Evolutionary conservation across 53 echinoderm and acorn worm genomes (phyloP), one percentile per base, ranked within the genome.

Genomic region (Patiria pectinifera): DNA sequence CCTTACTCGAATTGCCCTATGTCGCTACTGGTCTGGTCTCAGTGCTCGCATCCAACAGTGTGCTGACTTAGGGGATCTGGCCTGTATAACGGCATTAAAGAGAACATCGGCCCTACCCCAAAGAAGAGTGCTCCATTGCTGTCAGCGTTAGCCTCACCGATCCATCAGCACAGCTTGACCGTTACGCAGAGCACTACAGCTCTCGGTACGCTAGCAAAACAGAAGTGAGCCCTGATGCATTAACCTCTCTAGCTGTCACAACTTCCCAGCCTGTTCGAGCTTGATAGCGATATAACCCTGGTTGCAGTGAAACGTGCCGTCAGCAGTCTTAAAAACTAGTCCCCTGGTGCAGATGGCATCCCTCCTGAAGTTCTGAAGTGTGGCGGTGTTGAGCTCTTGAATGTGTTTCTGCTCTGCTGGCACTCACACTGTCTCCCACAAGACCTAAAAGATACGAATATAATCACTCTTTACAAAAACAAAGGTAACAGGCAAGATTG

Each of bases 121-220:
- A 91, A 91, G 62, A 91, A 91, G 66, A 66, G n/a, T 18, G 66
- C 82, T 22, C 91, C 91, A 18, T 69, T 91, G 60, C 82, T 91
- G 43, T 91, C 82, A 48, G 69, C 24, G 91, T 59, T 16, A 45
- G 26, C 7, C 91, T 91, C 11, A 78, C 59, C 12, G 89, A 89
- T 9, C 43, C 62, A 8, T 59, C 89, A 89, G 89, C 77, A 23
- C 82, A 82, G 53, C 91, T 81, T 82, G 48, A 91, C 48, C 70
- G 69, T 4, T 91, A 69, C 82, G 82, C 82, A 82, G 69, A 91
- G 66, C 82, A 89, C 60, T 89, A 78, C 63, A 79, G 44, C 78
- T 77, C 48, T 14, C 47, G 82, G 11, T 91, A 91, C 45, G 69
- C 82, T 63, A 82, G 21, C 19, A 82, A 91, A 6, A 12, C 48